These are phyloP conservation scores for Orchestia grillus DNA, from an alignment of 1,140 invertebrate species.

Conservation along the genomic window DNA sequence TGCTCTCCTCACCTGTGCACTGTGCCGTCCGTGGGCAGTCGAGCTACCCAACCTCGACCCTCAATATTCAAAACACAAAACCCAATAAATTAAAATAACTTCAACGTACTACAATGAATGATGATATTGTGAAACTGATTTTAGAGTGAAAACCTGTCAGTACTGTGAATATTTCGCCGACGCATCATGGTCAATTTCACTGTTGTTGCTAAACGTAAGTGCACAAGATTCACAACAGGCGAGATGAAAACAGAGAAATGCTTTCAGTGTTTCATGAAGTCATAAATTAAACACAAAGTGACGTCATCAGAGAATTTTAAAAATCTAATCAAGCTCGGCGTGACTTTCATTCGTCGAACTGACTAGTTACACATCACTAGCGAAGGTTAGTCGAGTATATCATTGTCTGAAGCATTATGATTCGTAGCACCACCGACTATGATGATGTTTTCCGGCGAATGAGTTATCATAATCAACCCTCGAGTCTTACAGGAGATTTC, in stretches of 20 bases:
- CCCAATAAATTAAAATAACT: neutral
- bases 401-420: too few relatives aligned
- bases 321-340: neutral
- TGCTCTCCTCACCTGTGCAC: neutral
- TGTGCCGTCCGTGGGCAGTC: neutral
- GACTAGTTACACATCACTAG: too few relatives aligned
- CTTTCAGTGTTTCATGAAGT: neutral
- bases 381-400: too few relatives aligned
- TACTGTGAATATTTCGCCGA: too few relatives aligned
- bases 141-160: neutral
- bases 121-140: neutral
- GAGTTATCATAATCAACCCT: too few relatives aligned
- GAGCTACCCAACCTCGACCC: neutral
- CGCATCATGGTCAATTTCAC: neutral
- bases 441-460: too few relatives aligned
- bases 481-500: too few relatives aligned
- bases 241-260: neutral
- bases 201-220: neutral
- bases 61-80: neutral
- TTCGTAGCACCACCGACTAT: too few relatives aligned
- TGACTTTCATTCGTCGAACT: neutral
- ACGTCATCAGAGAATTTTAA: too few relatives aligned
- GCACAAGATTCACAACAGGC: too few relatives aligned
- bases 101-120: too few relatives aligned
- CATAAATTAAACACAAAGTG: neutral